These are phyloP conservation scores for Marasmarcha lunaedactyla DNA, from an alignment of 2,888 invertebrate species.

Conservation along the genomic window DNA sequence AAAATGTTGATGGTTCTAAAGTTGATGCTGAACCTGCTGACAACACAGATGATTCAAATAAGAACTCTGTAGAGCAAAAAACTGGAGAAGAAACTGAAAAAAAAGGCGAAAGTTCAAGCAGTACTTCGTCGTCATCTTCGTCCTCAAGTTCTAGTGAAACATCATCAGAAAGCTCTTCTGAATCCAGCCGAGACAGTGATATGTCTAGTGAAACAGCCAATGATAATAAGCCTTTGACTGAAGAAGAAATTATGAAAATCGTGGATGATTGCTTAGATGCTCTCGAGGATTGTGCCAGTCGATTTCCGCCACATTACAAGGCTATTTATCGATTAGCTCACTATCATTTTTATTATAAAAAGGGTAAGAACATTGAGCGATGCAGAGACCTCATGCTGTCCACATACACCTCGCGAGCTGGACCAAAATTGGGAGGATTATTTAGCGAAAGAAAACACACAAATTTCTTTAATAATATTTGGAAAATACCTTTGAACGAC, in stretches of 20 bases:
- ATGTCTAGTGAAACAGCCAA: constrained; percentile 46
- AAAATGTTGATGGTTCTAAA: constrained; percentile 13
- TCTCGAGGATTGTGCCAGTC: constrained; percentile 84
- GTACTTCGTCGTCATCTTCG: constrained; percentile 44
- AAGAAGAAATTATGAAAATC: constrained; percentile 70
- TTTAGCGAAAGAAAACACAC: constrained; percentile 86
- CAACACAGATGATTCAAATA: constrained; percentile 14
- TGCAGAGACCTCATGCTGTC: constrained; percentile 79
- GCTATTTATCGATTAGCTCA: constrained; percentile 89
- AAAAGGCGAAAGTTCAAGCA: constrained; percentile 46
- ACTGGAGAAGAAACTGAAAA: constrained; percentile 28
- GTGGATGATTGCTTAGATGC: constrained; percentile 79
- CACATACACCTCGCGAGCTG: constrained; percentile 74
- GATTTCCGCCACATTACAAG: constrained; percentile 94
- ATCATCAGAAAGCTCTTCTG: constrained; percentile 61
- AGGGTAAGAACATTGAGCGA: constrained; percentile 75
- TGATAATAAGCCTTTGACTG: constrained; percentile 45
- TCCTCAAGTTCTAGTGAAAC: constrained; percentile 71
- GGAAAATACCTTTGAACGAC: constrained; percentile 91
- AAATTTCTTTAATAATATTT: constrained; percentile 94
- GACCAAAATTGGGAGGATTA: constrained; percentile 80
- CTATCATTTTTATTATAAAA: constrained; percentile 81
- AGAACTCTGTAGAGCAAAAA: constrained; percentile 16
- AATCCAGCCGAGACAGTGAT: constrained; percentile 66
- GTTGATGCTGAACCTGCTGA: constrained; percentile 15